phyloP scores from a whole-genome alignment of 2,113 vertebrate species.

The Chloropsis hardwickii region DNA sequence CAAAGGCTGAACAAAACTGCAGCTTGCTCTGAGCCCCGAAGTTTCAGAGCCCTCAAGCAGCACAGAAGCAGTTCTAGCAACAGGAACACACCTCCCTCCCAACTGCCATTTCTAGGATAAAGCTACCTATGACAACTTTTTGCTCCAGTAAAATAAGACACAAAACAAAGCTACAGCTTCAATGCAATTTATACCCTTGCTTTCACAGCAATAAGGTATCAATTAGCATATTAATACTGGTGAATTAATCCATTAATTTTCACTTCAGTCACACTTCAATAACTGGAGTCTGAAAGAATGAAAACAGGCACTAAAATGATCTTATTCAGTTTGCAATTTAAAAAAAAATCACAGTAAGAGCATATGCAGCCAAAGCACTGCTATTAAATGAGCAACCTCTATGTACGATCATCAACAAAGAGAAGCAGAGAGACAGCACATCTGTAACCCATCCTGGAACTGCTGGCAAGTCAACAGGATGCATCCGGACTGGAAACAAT shows the following conservation, averaged over 20 bases:
- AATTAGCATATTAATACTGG: not conserved
- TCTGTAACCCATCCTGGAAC: not conserved
- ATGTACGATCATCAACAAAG: not conserved
- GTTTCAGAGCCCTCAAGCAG: not conserved
- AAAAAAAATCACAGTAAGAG: not conserved
- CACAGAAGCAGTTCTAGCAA: not conserved
- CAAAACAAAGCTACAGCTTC: not conserved
- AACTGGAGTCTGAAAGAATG: not conserved
- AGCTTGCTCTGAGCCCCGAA: not conserved
- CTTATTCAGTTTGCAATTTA: not conserved
- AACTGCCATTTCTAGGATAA: not conserved
- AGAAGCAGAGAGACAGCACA: not conserved
- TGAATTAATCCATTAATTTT: not conserved
- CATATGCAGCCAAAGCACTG: not conserved
- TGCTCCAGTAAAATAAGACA: not conserved
- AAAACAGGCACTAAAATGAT: not conserved
- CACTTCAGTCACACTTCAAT: not conserved
- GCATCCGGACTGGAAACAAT: not conserved
- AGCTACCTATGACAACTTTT: not conserved
- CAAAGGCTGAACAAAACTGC: not conserved
- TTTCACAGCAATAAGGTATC: not conserved
- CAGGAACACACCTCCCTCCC: not conserved
- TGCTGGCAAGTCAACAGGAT: not conserved
- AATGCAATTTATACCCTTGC: not conserved
- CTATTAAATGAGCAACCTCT: not conserved